Conservation (phyloP, 2,888 invertebrate genomes). For the Xanthorhoe designata region DNA sequence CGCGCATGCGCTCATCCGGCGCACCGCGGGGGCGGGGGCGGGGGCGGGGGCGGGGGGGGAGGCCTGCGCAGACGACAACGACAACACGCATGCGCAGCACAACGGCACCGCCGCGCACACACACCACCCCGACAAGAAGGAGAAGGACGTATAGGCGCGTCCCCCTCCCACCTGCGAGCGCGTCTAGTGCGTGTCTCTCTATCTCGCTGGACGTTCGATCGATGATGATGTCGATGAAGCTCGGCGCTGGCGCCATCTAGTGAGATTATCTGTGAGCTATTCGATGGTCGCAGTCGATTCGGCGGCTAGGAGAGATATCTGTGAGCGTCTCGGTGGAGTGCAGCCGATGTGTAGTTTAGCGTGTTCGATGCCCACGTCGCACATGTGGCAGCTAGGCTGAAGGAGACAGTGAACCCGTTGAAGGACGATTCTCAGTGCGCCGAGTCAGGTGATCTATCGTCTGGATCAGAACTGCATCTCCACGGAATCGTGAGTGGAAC, state of each 20-base stretch:
- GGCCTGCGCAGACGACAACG: conserved; percentile 14
- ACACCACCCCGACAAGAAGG: neutral
- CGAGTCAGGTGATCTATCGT: too few species aligned
- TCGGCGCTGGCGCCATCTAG: neutral
- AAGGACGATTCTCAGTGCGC: too few species aligned
- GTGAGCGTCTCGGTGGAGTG: too few species aligned
- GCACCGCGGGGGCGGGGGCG: conserved; percentile 41
- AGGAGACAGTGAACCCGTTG: too few species aligned
- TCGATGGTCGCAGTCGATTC: neutral
- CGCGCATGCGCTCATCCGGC: conserved; percentile 75
- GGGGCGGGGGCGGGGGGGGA: conserved; percentile 26
- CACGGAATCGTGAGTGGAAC: neutral
- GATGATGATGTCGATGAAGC: neutral
- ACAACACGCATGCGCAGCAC: conserved; percentile 17
- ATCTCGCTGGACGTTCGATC: too few species aligned
- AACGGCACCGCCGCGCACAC: conserved; percentile 6
- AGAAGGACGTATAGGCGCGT: conserved; percentile 6
- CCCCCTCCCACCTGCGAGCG: neutral
- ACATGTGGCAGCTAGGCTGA: too few species aligned
- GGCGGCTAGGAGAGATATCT: too few species aligned
- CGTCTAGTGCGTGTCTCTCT: neutral
- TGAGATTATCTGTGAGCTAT: neutral
- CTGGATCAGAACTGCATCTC: too few species aligned
- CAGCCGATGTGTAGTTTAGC: too few species aligned
- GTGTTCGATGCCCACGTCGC: too few species aligned